These are phyloP conservation scores for Drosophila imparisetae DNA, from an alignment of 2,888 invertebrate genomes.

Conservation along the genomic window DNA sequence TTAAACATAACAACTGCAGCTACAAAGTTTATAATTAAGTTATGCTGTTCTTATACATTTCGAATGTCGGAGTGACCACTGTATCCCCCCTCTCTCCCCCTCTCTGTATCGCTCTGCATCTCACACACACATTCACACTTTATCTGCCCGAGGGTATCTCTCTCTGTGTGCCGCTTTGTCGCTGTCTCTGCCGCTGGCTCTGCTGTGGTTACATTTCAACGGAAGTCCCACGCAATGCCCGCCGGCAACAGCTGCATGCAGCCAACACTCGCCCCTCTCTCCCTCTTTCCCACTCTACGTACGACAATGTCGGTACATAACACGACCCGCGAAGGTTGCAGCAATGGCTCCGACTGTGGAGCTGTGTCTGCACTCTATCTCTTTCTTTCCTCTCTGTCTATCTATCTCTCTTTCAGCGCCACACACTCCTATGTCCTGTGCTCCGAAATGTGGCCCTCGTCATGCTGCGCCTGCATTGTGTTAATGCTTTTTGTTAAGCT, in stretches of 20 bases:
- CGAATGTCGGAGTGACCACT: slow-evolving; percentile 6
- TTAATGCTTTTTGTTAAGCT: slow-evolving; percentile 81
- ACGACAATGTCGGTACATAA: slow-evolving; percentile 78
- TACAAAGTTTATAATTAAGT: slow-evolving; percentile 8
- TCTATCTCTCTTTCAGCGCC: background rate
- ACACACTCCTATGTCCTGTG: slow-evolving; percentile 34
- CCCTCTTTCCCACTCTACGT: slow-evolving; percentile 46
- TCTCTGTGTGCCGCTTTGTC: slow-evolving; percentile 49
- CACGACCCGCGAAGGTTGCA: slow-evolving; percentile 70
- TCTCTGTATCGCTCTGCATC: slow-evolving; percentile 2
- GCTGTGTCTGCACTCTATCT: background rate
- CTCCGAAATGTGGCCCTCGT: slow-evolving; percentile 62
- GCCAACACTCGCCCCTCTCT: slow-evolving; percentile 1
- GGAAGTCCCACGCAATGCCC: slow-evolving; percentile 79
- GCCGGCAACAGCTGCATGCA: slow-evolving; percentile 74
- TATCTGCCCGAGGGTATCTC: slow-evolving; percentile 42
- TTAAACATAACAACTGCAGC: background rate
- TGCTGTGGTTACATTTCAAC: slow-evolving; percentile 79
- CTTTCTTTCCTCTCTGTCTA: background rate
- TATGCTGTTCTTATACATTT: slow-evolving; percentile 1
- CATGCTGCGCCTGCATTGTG: slow-evolving; percentile 81
- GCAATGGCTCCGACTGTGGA: slow-evolving; percentile 21
- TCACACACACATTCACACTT: background rate
- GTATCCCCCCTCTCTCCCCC: slow-evolving; percentile 13
- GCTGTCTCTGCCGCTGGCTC: slow-evolving; percentile 32